Evolutionary conservation across 2,797 vertebrate genomes (phyloP), one percentile per base, ranked within the genome.

Genomic region (Xenops minutus): DNA sequence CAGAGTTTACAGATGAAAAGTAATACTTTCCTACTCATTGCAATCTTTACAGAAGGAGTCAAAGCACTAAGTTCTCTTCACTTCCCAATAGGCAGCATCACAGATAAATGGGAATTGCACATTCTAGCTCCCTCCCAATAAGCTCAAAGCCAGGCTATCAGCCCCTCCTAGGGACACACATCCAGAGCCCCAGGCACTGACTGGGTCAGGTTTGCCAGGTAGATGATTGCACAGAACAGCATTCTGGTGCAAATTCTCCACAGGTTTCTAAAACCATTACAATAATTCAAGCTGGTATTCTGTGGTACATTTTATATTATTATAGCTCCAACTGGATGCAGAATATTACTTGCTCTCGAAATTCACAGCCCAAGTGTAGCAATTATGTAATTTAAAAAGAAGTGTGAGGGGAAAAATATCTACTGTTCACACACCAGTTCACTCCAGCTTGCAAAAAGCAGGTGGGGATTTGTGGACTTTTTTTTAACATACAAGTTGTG

Each of bases 301-400:
- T 90, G 87, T 61, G 85, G 91, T 87, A 76, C 36, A 22, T 85
- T 95, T 92, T 84, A 51, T 29, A 71, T 93, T 77, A 71, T 92
- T 75, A 52, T 26, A 63, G 66, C 92, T 96, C 96, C 94, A 95
- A 91, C 88, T 93, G 85, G 82, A 92, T 86, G 79, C 87, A 96
- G 85, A 93, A 74, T 87, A 87, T 93, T 86, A 93, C 89, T 95
- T 95, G 94, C 75, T 92, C 73, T 88, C 83, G 83, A 95, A 96
- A 96, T 91, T 77, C 64, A 92, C 82, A 95, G 67, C 88, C 84
- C 88, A 93, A 94, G 90, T 32, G 67, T 24, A 66, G 24, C n/a
- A 82, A 17, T 78, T 44, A 30, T 8, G 32, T 34, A 92, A 96
- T 95, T 97, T 96, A 89, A 94, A 82, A 24, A 3, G 36, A 32